Conservation (phyloP, 2,797 vertebrate genomes). For the Scleropages formosus region DNA sequence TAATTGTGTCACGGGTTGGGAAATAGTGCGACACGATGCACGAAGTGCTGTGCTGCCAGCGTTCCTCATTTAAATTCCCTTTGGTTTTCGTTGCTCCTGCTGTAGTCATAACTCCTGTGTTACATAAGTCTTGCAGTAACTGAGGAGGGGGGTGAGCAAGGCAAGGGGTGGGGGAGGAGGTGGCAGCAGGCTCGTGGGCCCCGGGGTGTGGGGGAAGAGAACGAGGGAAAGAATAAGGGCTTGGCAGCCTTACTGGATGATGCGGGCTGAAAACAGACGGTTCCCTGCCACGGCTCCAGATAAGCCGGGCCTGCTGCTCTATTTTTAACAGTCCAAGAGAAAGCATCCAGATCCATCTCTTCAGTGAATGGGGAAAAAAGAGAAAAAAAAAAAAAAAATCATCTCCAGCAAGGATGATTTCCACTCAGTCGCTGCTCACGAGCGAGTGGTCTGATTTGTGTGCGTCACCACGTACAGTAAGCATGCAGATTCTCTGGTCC, state of each 20-base stretch:
- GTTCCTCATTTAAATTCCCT: background rate
- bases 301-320: background rate
- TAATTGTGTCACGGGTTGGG: no score
- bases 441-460: no score
- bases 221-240: background rate
- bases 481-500: no score
- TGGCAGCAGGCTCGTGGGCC: background rate
- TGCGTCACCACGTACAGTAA: no score
- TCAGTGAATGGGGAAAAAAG: background rate
- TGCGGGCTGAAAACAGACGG: slow-evolving; percentile 7
- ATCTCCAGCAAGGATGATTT: no score
- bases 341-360: background rate
- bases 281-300: background rate
- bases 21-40: no score
- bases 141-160: background rate
- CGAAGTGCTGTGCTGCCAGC: no score
- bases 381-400: no score
- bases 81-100: background rate
- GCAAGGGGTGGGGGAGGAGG: background rate
- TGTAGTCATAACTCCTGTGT: background rate
- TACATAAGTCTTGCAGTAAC: slow-evolving; percentile 14
- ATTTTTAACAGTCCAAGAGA: background rate
- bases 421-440: background rate
- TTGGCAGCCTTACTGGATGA: slow-evolving; percentile 9
- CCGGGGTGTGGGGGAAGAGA: background rate